These are phyloP conservation scores for Oxyruncus cristatus DNA, from an alignment of 2,113 vertebrate genomes.

Conservation along the genomic window DNA sequence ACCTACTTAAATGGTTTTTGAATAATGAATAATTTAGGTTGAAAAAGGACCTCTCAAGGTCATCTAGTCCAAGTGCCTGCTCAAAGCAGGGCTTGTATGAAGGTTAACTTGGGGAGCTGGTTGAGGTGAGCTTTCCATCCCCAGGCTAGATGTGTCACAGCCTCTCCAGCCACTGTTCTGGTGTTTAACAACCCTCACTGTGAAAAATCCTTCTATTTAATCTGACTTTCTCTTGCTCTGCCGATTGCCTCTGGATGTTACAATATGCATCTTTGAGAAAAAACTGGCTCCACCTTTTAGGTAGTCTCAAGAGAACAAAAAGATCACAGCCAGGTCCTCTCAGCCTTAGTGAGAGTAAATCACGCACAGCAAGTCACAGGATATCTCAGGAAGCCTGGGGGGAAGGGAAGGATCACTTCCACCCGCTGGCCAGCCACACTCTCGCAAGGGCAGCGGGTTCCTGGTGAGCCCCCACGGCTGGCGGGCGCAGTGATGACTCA, in stretches of 20 bases:
- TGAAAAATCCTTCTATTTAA: neutral
- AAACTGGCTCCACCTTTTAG: neutral
- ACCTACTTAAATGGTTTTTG: neutral
- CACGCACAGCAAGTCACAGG: neutral
- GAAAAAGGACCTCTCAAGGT: neutral
- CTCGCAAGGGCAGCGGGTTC: fast-evolving
- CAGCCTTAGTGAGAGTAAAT: neutral
- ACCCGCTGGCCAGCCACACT: neutral
- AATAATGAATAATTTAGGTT: neutral
- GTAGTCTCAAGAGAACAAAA: neutral
- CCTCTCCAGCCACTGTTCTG: fast-evolving
- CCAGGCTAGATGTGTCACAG: neutral
- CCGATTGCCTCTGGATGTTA: neutral
- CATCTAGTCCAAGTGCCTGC: neutral
- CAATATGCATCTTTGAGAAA: neutral
- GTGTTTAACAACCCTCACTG: neutral
- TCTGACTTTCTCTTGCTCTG: neutral
- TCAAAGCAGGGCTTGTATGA: neutral
- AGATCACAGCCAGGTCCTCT: neutral
- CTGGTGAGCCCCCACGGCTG: neutral
- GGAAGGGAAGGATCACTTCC: neutral
- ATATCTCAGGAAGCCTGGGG: neutral
- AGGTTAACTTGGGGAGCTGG: neutral
- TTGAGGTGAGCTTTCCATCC: neutral
- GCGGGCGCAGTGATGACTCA: neutral